These are phyloP conservation scores for Fringilla coelebs DNA, from an alignment of 2,797 vertebrate species.

Conservation along the genomic window DNA sequence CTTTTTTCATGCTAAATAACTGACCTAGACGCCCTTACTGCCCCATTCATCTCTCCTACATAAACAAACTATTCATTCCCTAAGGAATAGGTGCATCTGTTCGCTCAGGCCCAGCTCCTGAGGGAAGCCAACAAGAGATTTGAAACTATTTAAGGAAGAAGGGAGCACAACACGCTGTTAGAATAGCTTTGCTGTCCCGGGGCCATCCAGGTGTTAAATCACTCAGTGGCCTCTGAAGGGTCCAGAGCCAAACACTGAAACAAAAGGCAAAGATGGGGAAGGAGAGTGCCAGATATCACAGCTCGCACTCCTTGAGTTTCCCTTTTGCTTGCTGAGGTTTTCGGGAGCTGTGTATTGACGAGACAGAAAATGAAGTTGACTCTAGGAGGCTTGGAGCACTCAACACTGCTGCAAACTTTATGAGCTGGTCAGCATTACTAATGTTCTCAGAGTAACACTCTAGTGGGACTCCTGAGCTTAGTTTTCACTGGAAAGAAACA, in stretches of 20 bases:
- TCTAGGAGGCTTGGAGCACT: conserved; percentile 40
- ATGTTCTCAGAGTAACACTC: conserved; percentile 52
- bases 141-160: conserved; percentile 34
- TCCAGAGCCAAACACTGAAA: conserved; percentile 20
- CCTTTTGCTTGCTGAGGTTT: background rate
- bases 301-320: background rate
- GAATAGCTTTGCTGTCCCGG: conserved; percentile 7
- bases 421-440: conserved; percentile 35
- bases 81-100: conserved; percentile 56
- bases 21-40: conserved; percentile 55
- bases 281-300: conserved; percentile 19
- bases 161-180: background rate
- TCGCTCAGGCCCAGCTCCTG: conserved; percentile 18
- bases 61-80: conserved; percentile 62
- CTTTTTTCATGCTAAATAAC: conserved; percentile 67
- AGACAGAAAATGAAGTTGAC: conserved; percentile 43
- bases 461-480: background rate
- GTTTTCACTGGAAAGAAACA: conserved; percentile 39
- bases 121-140: conserved; percentile 22
- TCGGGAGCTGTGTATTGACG: background rate
- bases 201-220: conserved; percentile 65
- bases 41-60: conserved; percentile 56
- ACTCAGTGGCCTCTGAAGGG: background rate
- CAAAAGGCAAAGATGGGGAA: conserved; percentile 23
- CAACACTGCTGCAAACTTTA: conserved; percentile 43